Evolutionary conservation across 2,797 vertebrate species (phyloP), one percentile per base, ranked within the genome.

Genomic region (Sphenopsis melanotis): DNA sequence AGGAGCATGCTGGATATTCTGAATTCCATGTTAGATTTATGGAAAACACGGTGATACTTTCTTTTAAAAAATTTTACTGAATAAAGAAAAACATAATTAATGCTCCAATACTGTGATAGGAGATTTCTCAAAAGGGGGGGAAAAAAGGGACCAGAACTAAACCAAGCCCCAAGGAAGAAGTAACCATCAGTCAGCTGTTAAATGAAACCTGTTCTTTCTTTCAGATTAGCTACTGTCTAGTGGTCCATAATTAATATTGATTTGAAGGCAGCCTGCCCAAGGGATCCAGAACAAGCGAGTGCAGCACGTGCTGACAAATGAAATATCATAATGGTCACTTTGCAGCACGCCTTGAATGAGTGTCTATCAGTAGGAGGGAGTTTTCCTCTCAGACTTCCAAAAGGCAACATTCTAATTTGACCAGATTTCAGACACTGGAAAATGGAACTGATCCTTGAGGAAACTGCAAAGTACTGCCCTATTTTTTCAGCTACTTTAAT

Each of bases 241-340:
- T 46, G 85, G 90, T 89, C 78, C 88, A 89, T 84, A 93, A 96
- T 96, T 93, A 96, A 97, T 96, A 92, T 87, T 75, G 94, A 94
- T 96, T 90, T 87, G 90, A 93, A 92, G 90, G 75, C 88, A 88
- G 86, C 1, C 87, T 89, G 94, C 94, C 88, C 92, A 89, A 77
- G 94, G 92, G 94, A 96, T 72, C 23, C 92, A 79, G 72, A 92
- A 80, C 82, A 90, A 95, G 92, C 41, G 87, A 78, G 46, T 87
- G 89, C 26, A 93, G 87, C 36, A 52, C 63, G 74, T 34, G 69
- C 83, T 84, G 92, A 94, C 78, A 94, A 94, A 92, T 89, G 89
- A 86, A 95, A 94, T 68, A 78, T 56, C 72, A 59, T 17, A 79
- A 81, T 50, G 83, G 89, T 41, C 68, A 41, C 64, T 56, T 46